Conservation (phyloP, 1,140 invertebrate genomes). For the Drosophila tsacasi region DNA sequence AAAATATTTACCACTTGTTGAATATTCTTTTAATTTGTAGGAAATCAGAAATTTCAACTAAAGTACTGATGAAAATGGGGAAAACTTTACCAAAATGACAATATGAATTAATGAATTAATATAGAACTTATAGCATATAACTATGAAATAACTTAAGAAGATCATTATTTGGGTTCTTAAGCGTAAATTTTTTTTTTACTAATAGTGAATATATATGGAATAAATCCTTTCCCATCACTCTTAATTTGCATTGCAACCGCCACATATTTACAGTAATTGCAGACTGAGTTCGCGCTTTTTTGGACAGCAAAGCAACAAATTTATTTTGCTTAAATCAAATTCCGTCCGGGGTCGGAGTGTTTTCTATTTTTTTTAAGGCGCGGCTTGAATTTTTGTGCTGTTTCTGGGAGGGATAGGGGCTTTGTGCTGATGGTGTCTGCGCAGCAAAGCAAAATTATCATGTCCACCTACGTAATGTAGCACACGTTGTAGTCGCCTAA, state of each 20-base stretch:
- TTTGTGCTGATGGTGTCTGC: constrained; percentile 59
- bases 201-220: no score
- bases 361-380: constrained; percentile 68
- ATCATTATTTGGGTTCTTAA: no score
- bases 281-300: constrained; percentile 48
- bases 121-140: no score
- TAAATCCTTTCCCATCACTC: constrained; percentile 27
- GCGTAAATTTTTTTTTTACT: no score
- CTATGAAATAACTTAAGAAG: no score
- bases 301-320: constrained; percentile 63
- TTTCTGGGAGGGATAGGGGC: constrained; percentile 12
- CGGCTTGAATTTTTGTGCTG: constrained; percentile 59
- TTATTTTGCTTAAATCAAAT: constrained; percentile 81
- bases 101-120: no score
- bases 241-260: constrained; percentile 54
- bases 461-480: constrained; percentile 82
- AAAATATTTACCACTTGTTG: no score
- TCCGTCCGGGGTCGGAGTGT: constrained; percentile 46
- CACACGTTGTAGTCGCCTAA: constrained; percentile 60
- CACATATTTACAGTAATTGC: constrained; percentile 69
- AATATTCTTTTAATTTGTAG: no score
- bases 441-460: constrained; percentile 66
- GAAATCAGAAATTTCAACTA: no score
- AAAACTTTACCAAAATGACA: no score
- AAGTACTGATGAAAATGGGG: no score